Evolutionary conservation across 1,140 invertebrate species (phyloP), one percentile per base, ranked within the genome.

Genomic region (Euglossa dilemma): DNA sequence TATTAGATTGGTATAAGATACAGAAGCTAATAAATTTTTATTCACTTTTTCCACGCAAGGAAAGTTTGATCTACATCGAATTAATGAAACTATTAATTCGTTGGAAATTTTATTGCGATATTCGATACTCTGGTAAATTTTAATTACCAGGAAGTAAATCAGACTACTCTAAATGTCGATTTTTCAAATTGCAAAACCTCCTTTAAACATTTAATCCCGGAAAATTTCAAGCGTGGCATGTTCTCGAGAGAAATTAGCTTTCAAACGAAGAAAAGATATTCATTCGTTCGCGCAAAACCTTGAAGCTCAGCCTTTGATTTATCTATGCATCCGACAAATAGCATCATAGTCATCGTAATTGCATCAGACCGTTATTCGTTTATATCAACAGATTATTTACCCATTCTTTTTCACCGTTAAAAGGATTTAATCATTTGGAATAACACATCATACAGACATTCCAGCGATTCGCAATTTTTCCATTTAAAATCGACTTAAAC

Each of bases 351-450:
- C 72, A 57, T 43, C 14, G 36, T 50, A 28, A 45, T 87, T 83
- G 59, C 79, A 63, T 57, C 79, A 83, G n/a, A 50, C 36, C 25
- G 56, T 50, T 64, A 85, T 82, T 86, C 77, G 61, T 73, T 54
- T 45, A 69, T 63, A 16, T 25, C 28, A 45, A 74, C 59, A 43
- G 16, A 69, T 85, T 61, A 80, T 54, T 66, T 69, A 61, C 43
- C 50, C 50, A n/a, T n/a, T n/a, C 36, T 76, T 76, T 36, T 36
- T 64, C 64, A 63, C 75, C 47, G 64, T 59, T 67, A 23, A 5
- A 20, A 12, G 11, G n/a, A 47, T 52, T 25, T 85, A 36, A 86
- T 69, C 43, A 11, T 36, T 52, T 36, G 9, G 28, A 73, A 14
- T 67, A 54, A 36, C 75, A 23, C 23, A n/a, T 43, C 6, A 18